phyloP scores from a whole-genome alignment of 30 jellyfish, hydroid and myxozoan genomes.

The Cassiopea xamachana region DNA sequence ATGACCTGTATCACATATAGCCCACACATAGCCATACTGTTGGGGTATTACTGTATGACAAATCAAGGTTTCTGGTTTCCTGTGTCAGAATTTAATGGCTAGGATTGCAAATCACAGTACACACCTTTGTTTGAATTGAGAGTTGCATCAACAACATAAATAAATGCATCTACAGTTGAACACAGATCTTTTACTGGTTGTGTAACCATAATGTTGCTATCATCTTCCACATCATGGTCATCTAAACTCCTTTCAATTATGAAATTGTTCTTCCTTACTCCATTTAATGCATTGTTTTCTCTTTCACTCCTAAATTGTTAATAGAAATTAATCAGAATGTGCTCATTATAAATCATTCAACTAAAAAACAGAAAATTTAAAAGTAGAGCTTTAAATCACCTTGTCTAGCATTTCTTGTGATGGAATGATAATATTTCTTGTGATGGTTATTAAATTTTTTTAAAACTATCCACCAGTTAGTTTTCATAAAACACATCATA shows the following conservation, averaged over 20 bases:
- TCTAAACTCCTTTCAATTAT: constrained; percentile 39
- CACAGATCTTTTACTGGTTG: constrained; percentile 94
- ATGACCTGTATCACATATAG: too few species aligned
- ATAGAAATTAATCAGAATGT: background rate
- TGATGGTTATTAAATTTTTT: too few species aligned
- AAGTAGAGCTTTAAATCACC: too few species aligned
- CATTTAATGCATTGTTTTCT: constrained; percentile 72
- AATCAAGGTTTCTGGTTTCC: too few species aligned
- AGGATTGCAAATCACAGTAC: background rate
- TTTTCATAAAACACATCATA: too few species aligned
- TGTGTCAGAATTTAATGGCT: too few species aligned
- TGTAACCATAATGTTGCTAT: constrained; percentile 48
- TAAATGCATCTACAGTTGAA: constrained; percentile 91
- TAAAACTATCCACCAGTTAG: too few species aligned
- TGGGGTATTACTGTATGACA: too few species aligned
- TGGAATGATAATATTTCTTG: too few species aligned
- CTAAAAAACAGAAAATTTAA: too few species aligned
- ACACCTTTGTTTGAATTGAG: constrained; percentile 40
- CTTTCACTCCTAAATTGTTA: constrained; percentile 71
- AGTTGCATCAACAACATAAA: constrained; percentile 85
- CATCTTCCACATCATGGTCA: constrained; percentile 54
- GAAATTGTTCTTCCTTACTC: constrained; percentile 70
- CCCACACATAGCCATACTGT: too few species aligned
- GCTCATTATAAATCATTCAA: background rate
- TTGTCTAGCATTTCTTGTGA: too few species aligned